Conservation (phyloP, 2,113 vertebrate genomes). For the Noctilio leporinus region DNA sequence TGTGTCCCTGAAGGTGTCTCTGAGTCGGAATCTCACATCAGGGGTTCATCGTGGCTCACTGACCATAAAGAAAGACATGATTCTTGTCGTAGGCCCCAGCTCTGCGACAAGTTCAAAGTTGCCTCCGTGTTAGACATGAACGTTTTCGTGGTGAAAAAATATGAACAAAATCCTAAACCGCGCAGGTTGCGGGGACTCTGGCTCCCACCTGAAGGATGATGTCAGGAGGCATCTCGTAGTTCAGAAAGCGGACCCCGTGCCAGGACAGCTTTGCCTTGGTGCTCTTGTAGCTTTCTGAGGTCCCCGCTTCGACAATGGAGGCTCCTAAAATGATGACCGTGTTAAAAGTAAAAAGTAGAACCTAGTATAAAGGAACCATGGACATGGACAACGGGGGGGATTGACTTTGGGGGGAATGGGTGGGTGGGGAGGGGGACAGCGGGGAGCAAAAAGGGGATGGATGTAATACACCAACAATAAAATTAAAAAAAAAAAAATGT, state of each 20-base stretch:
- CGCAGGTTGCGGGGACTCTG: too few species aligned
- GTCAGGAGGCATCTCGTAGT: constrained; percentile 66
- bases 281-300: constrained; percentile 69
- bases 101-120: background rate
- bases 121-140: background rate
- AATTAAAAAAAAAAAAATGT: background rate
- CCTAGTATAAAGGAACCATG: too few species aligned
- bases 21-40: background rate
- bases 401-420: too few species aligned
- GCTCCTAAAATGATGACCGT: constrained; percentile 56
- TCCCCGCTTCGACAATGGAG: constrained; percentile 59
- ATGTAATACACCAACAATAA: too few species aligned
- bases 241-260: constrained; percentile 62
- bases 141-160: background rate
- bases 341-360: background rate
- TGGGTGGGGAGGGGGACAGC: too few species aligned
- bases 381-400: too few species aligned
- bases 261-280: constrained; percentile 63
- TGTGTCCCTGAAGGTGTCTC: background rate
- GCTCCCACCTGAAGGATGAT: constrained; percentile 69
- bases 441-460: too few species aligned
- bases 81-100: background rate
- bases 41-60: background rate
- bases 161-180: background rate
- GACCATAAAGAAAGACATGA: background rate